These are phyloP conservation scores for Paralichthys olivaceus DNA, from an alignment of 2,113 vertebrate species.

Conservation along the genomic window DNA sequence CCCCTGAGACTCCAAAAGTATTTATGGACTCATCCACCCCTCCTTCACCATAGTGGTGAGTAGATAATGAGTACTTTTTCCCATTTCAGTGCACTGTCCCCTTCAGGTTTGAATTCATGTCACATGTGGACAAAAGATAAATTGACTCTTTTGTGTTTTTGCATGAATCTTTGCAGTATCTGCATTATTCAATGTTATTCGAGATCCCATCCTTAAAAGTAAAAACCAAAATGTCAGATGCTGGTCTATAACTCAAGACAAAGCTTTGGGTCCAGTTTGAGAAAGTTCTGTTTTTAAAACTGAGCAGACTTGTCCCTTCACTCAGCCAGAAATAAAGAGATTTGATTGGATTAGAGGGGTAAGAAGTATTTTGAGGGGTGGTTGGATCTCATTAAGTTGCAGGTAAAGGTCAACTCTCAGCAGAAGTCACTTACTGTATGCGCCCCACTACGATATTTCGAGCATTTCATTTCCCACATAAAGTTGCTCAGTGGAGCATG, in stretches of 20 bases:
- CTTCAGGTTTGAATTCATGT: constrained; percentile 9
- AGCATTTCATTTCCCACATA: background rate
- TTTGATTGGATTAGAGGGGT: constrained; percentile 70
- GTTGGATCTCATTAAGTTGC: constrained; percentile 63
- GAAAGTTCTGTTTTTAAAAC: background rate
- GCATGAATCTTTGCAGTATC: background rate
- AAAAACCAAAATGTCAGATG: background rate
- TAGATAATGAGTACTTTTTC: too few relatives aligned
- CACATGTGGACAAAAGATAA: background rate
- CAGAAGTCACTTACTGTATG: constrained; percentile 47
- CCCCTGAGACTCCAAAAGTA: too few relatives aligned
- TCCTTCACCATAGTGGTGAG: too few relatives aligned
- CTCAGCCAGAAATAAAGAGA: constrained; percentile 75
- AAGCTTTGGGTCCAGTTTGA: background rate
- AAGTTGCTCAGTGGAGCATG: constrained; percentile 5
- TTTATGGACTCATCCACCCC: too few relatives aligned
- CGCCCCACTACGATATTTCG: background rate
- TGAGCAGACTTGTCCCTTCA: constrained; percentile 30
- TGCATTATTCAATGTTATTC: background rate
- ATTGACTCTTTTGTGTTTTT: constrained; percentile 2
- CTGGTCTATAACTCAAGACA: background rate
- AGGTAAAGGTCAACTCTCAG: constrained; percentile 70
- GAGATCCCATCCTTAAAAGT: background rate
- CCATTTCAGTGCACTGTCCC: too few relatives aligned
- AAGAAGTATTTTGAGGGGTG: constrained; percentile 6